Evolutionary conservation across 1,140 invertebrate genomes (phyloP).

Genomic region (Phenacoccus solenopsis): DNA sequence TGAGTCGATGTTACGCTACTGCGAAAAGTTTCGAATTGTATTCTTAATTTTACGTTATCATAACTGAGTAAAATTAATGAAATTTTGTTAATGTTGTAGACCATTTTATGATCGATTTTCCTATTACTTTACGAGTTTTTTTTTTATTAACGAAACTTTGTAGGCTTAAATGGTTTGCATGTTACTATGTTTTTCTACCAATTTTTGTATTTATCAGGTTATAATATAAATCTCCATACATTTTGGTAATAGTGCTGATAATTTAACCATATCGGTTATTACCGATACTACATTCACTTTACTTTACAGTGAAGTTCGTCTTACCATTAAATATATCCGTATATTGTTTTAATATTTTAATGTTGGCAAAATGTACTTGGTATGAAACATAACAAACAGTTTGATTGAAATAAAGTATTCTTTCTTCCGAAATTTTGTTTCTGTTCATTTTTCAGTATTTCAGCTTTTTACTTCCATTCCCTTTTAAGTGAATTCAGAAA

Average conservation of each 20-base stretch:
- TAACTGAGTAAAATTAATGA: not conserved
- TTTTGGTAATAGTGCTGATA: not conserved
- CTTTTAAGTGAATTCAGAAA: too few species aligned
- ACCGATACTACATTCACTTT: not conserved
- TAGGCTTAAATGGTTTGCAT: not conserved
- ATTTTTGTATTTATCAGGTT: not conserved
- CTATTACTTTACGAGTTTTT: not conserved
- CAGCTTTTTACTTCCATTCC: not conserved
- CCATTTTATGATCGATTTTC: not conserved
- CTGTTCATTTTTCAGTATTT: not conserved
- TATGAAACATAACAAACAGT: not conserved
- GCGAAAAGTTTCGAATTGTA: not conserved
- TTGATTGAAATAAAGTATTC: not conserved
- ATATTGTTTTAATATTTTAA: not conserved
- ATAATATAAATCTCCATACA: not conserved
- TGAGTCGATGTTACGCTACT: not conserved
- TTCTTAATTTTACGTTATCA: too few species aligned
- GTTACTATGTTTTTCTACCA: not conserved
- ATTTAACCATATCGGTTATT: not conserved
- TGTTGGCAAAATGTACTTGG: not conserved
- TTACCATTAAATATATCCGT: not conserved
- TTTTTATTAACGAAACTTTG: not conserved
- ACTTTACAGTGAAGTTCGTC: not conserved
- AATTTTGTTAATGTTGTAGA: not conserved
- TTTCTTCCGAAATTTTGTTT: not conserved